A percentile compares a stretch with the other conserved stretches of the same genome.
Conservation (phyloP, 2,888 invertebrate species). For the Drosophila planitibia region DNA sequence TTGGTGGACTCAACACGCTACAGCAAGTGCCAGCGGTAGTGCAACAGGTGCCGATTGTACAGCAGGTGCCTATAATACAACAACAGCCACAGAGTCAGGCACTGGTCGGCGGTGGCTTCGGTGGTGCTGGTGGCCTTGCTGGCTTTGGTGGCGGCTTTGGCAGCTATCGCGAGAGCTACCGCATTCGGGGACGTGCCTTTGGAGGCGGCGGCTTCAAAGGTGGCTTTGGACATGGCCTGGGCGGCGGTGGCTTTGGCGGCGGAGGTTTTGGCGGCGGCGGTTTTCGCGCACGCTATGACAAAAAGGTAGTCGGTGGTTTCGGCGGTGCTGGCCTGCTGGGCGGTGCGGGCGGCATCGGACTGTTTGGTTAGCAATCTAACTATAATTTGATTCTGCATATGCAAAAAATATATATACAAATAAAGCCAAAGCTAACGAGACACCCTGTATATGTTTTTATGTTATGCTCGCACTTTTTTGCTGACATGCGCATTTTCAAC, state of each 20-base stretch:
- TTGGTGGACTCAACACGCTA: constrained; percentile 22
- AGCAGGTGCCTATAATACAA: constrained; percentile 56
- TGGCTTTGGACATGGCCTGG: constrained; percentile 52
- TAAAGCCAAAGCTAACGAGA: constrained; percentile 25
- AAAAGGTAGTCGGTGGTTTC: constrained; percentile 65
- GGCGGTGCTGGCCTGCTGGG: constrained; percentile 63
- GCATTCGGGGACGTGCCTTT: constrained; percentile 72
- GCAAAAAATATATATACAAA: not conserved
- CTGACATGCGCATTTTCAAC: constrained; percentile 82
- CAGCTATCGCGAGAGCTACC: constrained; percentile 72
- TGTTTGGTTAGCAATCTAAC: constrained; percentile 22
- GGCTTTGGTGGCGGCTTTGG: constrained; percentile 75
- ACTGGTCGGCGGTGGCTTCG: constrained; percentile 26
- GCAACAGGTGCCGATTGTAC: constrained; percentile 66
- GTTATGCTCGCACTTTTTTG: constrained; percentile 48
- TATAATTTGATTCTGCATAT: constrained; percentile 14
- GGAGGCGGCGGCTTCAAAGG: constrained; percentile 64
- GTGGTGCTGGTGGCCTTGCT: constrained; percentile 40
- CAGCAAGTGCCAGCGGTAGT: constrained; percentile 66
- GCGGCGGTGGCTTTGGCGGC: constrained; percentile 48
- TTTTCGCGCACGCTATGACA: constrained; percentile 66
- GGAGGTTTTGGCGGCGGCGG: constrained; percentile 62
- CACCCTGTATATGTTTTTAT: constrained; percentile 68
- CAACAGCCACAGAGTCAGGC: constrained; percentile 54
- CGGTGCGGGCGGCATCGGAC: constrained; percentile 36